Base-by-base conservation (phyloP, 2,113 vertebrate genomes). In the Perca fluviatilis region DNA sequence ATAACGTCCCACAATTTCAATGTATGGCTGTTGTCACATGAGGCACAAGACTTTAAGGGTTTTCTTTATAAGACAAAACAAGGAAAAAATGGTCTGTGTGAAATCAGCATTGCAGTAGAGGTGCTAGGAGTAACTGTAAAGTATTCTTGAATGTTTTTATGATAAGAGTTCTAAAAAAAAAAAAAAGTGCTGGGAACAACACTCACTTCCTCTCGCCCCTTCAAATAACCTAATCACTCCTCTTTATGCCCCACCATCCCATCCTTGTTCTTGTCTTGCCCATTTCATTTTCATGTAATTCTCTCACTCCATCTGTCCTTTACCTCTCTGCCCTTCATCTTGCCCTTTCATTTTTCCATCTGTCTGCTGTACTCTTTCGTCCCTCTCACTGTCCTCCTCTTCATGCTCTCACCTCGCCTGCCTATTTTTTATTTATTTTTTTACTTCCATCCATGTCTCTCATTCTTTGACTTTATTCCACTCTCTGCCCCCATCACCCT, bases 361-460 rank as follows among this genome's bases (percentile, higher is more conserved):
- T 62, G 46, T 77, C 62, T 30, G 2, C 43, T 64, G 6, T 15
- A 18, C 56, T 50, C 47, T 36, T 61, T 63, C 33, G 25, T 54
- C 61, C 16, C 62, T 73, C n/a, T 40, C 49, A 0, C 50, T 72
- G 33, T 76, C 53, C 18, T 79, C 19, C 69, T 67, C 56, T 69
- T 57, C 57, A 57, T 19, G 2, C 30, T 57, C 51, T 46, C 30
- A 1, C 50, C 27, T 27, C 27, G 27, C 27, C 27, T 27, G 27
- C 27, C 27, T 27, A 2, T 27, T 27, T 27, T 27, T 56, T 82
- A 89, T 88, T 19, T 33, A 50, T 61, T 63, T 33, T 10, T 62
- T 27, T 73, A 74, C 49, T 66, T 79, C 50, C 60, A 81, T 87
- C 69, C 71, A 77, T 86, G 85, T 81, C 11, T 63, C 11, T 66